Evolutionary conservation across 1,140 invertebrate species (phyloP), one percentile per base, ranked within the genome.

Genomic region (Diprion similis): DNA sequence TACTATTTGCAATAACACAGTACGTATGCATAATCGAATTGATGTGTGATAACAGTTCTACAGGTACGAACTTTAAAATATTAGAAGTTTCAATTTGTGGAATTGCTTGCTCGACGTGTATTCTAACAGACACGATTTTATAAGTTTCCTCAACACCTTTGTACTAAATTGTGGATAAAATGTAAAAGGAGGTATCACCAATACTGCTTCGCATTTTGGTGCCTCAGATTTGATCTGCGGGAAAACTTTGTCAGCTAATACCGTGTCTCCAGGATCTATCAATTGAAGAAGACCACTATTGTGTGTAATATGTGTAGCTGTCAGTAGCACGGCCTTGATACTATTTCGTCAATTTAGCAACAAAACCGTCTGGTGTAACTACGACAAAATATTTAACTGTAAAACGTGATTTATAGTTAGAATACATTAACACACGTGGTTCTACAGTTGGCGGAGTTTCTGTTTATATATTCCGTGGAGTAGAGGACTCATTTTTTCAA

Each of bases 201-300:
- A 66, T 46, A 71, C 46, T 15, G 71, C 71, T 10, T 77, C 71
- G n/a, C 70, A 59, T 70, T 73, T 77, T n/a, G 59, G 13, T 19
- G 75, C 15, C 59, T 77, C 74, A 15, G 73, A 67, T 75, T 70
- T 66, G 69, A 76, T 77, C 73, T 73, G 68, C 24, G 77, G 76
- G 72, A 88, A 86, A 13, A 84, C 80, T 74, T 84, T 82, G 72
- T 87, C 85, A 19, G 81, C 84, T 75, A 87, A 78, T 24, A 85
- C 74, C 48, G 75, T 66, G 79, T 86, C 85, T 17, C 78, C 80
- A 19, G 75, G 70, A 75, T 84, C 79, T 10, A 86, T 48, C n/a
- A 81, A 73, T 37, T 82, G 65, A 19, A 85, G 46, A 71, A 86
- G 79, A 10, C 82, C 84, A 72, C 74, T 80, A 68, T 83, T 65